phyloP scores from a whole-genome alignment of 1,140 invertebrate genomes.

The Penaeus indicus region DNA sequence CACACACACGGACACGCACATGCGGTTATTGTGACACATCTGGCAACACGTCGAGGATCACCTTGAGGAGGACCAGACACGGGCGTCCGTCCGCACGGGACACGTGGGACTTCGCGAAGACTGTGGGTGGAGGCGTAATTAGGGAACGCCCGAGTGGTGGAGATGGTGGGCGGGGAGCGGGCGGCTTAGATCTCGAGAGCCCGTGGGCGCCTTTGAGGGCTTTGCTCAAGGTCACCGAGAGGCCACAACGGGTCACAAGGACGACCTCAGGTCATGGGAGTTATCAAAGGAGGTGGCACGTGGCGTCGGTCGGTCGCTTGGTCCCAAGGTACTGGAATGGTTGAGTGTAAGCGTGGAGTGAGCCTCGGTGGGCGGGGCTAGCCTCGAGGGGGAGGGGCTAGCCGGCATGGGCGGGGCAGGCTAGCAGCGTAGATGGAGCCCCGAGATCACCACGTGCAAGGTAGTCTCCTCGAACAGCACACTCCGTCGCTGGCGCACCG shows the following conservation, averaged over 20 bases:
- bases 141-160: too few relatives aligned
- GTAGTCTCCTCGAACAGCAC: conserved; percentile 64
- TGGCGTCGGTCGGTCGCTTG: conserved; percentile 46
- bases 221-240: too few relatives aligned
- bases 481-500: conserved; percentile 58
- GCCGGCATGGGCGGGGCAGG: conserved; percentile 5
- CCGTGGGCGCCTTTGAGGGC: conserved; percentile 1
- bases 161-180: neutral
- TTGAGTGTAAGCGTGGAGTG: conserved; percentile 52
- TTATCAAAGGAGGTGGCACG: conserved; percentile 40
- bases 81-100: conserved; percentile 45
- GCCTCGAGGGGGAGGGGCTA: conserved; percentile 68
- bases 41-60: conserved; percentile 57
- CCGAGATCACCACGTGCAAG: conserved; percentile 63
- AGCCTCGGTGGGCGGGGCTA: conserved; percentile 67
- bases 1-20: conserved; percentile 39
- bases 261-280: conserved; percentile 41
- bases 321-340: conserved; percentile 62
- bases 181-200: conserved; percentile 10
- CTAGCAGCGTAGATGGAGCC: conserved; percentile 65
- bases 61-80: conserved; percentile 55
- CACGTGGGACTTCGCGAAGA: conserved; percentile 29
- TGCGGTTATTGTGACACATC: conserved; percentile 55
- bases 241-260: neutral
- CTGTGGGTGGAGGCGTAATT: conserved; percentile 36